phyloP scores from a whole-genome alignment of 2,888 invertebrate species.

The Phragmatobia fuliginosa region DNA sequence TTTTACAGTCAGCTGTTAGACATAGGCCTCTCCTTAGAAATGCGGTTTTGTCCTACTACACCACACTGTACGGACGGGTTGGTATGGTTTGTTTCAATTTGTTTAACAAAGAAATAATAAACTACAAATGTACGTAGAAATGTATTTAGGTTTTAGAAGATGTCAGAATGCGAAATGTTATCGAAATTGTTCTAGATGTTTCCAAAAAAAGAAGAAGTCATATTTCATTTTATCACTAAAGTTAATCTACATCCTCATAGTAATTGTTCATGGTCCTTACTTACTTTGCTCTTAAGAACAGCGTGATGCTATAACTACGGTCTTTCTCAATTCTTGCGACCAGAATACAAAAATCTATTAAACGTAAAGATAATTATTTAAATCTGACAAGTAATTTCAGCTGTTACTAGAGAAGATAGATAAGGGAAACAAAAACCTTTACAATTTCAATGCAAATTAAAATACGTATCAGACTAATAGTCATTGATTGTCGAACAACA shows the following conservation, averaged over 20 bases:
- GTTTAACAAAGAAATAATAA: too few species aligned
- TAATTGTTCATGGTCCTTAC: neutral
- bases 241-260: neutral
- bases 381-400: neutral
- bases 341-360: too few species aligned
- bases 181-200: neutral
- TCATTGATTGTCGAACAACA: neutral
- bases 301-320: too few species aligned
- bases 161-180: neutral
- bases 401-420: too few species aligned
- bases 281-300: neutral
- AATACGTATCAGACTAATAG: neutral
- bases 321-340: neutral
- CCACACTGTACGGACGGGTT: too few species aligned
- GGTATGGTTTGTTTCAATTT: too few species aligned
- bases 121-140: too few species aligned
- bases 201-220: neutral
- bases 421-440: neutral
- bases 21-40: too few species aligned
- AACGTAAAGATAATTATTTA: neutral
- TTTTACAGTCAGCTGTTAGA: too few species aligned
- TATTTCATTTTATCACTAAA: neutral
- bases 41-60: too few species aligned
- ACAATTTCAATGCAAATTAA: neutral
- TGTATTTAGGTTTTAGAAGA: too few species aligned